phyloP scores from a whole-genome alignment of 1,140 invertebrate species.

The Meloidogyne chitwoodi region DNA sequence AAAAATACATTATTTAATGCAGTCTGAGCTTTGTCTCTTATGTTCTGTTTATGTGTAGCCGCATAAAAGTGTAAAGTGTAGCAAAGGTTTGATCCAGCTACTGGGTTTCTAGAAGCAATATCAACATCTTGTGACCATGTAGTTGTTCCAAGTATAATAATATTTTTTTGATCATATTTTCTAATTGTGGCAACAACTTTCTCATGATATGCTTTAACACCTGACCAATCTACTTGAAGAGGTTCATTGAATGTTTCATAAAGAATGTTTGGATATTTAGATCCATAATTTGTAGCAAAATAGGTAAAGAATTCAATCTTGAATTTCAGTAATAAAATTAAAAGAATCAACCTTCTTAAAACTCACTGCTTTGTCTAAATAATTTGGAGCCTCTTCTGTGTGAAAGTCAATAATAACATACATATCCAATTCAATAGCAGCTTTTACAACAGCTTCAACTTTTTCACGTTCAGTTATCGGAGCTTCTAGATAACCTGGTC shows the following conservation, averaged over 20 bases:
- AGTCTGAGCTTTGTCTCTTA: not conserved
- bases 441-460: slow-evolving; percentile 15
- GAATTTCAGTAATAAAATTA: no score
- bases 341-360: no score
- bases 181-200: slow-evolving; percentile 23
- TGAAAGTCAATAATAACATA: slow-evolving; percentile 1
- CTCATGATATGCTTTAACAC: not conserved
- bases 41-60: slow-evolving; percentile 3
- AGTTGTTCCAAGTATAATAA: slow-evolving; percentile 23
- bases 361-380: not conserved
- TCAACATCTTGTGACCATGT: slow-evolving; percentile 23
- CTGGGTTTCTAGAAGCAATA: slow-evolving; percentile 8
- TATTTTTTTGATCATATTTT: slow-evolving; percentile 12
- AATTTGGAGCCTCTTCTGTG: not conserved
- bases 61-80: slow-evolving; percentile 26
- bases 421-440: not conserved
- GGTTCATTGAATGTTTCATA: slow-evolving; percentile 27
- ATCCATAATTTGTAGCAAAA: slow-evolving; percentile 6
- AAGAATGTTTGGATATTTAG: slow-evolving; percentile 16
- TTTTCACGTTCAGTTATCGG: not conserved
- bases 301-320: slow-evolving; percentile 15
- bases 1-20: not conserved
- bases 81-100: slow-evolving; percentile 7
- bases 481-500: slow-evolving; percentile 8
- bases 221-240: not conserved